A percentile compares a stretch with the other conserved stretches of the same genome.
phyloP scores from a whole-genome alignment of 2,797 vertebrate genomes.

The Fundulus diaphanus region DNA sequence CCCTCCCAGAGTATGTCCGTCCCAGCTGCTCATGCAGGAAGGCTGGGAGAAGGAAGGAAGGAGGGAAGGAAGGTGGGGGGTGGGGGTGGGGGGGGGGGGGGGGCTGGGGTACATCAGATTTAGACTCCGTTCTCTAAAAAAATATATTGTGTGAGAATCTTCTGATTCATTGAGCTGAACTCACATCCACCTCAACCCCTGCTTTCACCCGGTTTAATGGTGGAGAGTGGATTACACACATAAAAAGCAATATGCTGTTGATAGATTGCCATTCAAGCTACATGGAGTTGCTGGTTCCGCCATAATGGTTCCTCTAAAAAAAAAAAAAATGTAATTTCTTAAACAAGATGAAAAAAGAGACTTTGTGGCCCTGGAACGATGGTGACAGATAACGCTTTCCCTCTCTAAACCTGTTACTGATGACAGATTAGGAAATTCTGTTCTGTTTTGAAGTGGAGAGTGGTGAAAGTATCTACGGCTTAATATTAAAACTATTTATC shows the following conservation, averaged over 20 bases:
- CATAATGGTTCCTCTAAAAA: slow-evolving; percentile 28
- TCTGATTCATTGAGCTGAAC: slow-evolving; percentile 35
- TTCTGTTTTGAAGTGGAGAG: slow-evolving; percentile 36
- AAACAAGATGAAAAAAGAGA: slow-evolving; percentile 39
- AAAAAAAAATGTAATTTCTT: slow-evolving; percentile 30
- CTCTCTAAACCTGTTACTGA: slow-evolving; percentile 38
- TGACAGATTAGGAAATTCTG: slow-evolving; percentile 40
- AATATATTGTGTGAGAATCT: slow-evolving; percentile 24
- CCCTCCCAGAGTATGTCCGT: slow-evolving; percentile 62
- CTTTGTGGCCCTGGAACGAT: slow-evolving; percentile 14
- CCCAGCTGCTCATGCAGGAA: slow-evolving; percentile 64
- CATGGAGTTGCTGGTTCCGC: slow-evolving; percentile 36
- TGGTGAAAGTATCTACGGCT: slow-evolving; percentile 9
- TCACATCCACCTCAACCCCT: slow-evolving; percentile 24
- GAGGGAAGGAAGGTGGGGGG: slow-evolving; percentile 5
- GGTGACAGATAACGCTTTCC: slow-evolving; percentile 34
- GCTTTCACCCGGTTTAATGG: slow-evolving; percentile 34
- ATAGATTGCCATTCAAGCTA: slow-evolving; percentile 39
- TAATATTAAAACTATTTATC: slow-evolving; percentile 72
- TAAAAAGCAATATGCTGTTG: slow-evolving; percentile 46
- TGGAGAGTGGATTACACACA: slow-evolving; percentile 9
- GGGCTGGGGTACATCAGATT: slow-evolving; percentile 31
- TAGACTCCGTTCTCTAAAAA: slow-evolving; percentile 24
- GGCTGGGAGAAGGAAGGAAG: slow-evolving; percentile 31
- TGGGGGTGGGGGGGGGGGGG: not conserved